Evolutionary conservation across 2,888 invertebrate genomes (phyloP), one percentile per base, ranked within the genome.

Genomic region (Aphodius sticticus): DNA sequence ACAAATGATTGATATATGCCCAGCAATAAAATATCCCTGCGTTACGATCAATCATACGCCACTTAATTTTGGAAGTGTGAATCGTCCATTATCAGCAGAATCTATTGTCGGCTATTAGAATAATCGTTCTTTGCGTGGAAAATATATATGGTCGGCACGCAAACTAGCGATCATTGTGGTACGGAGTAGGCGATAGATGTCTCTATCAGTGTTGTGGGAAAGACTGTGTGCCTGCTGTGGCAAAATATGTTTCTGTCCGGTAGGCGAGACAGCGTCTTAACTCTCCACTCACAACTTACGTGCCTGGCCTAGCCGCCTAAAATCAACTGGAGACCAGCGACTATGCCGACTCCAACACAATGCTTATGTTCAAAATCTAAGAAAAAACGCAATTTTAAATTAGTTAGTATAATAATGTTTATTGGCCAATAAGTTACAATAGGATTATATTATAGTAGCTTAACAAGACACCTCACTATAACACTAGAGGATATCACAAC

Each of bases 171-270:
- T 82, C 81, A 83, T 81, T 80, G 82, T 81, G 80, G 36, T 77
- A 78, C 75, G 81, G 80, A 82, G 81, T 80, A 78, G 78, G 76
- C 82, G 82, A 80, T 82, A 83, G 83, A 82, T 83, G 82, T 83
- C 82, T 83, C 83, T 83, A 83, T 83, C 82, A 82, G 83, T 53
- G 53, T 83, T 77, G 72, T 76, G 77, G 79, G 74, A 74, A 70
- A 77, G 81, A 75, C 82, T 79, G 77, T 35, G 36, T 80, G 79
- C 80, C 81, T 77, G 82, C 83, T 79, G 82, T 76, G 79, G 81
- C 82, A 82, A 84, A 84, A 83, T 83, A 82, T 84, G 81, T 81
- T 80, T 80, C 82, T 84, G 84, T 83, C 84, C 77, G 79, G 70
- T 71, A 38, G 77, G 75, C 76, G 74, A 78, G 83, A 84, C 83